Conservation (phyloP, 2,888 invertebrate species). For the Arrhopalites spinosus region DNA sequence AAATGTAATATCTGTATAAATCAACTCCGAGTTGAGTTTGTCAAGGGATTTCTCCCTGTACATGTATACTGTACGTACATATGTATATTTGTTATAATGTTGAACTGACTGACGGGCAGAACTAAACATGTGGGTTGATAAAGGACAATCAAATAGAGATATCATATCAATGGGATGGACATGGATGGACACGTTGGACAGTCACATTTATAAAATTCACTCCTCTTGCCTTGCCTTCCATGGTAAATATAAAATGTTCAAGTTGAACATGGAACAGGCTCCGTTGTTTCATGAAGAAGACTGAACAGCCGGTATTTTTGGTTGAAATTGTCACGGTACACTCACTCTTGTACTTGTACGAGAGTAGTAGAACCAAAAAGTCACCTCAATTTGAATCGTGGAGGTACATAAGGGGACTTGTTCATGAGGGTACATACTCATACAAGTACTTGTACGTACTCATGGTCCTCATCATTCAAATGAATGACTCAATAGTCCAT, state of each 20-base stretch:
- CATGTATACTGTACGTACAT: background rate
- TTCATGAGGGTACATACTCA: background rate
- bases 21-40: background rate
- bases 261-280: too few species aligned
- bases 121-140: conserved; percentile 20
- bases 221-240: background rate
- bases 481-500: conserved; percentile 33
- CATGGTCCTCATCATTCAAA: conserved; percentile 7
- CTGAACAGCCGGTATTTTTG: conserved; percentile 34
- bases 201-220: conserved; percentile 8
- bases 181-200: conserved; percentile 22
- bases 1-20: background rate
- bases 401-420: background rate
- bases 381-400: conserved; percentile 12
- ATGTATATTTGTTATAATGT: background rate
- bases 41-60: too few species aligned
- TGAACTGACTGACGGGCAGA: conserved; percentile 2
- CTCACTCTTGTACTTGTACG: too few species aligned
- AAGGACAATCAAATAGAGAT: conserved; percentile 16
- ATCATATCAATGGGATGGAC: conserved; percentile 19
- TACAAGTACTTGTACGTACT: too few species aligned
- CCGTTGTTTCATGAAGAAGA: too few species aligned
- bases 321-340: conserved; percentile 21
- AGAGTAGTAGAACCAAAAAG: conserved; percentile 25
- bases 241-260: background rate